Evolutionary conservation across 2,113 vertebrate species (phyloP), one percentile per base, ranked within the genome.

Genomic region (Alosa alosa): DNA sequence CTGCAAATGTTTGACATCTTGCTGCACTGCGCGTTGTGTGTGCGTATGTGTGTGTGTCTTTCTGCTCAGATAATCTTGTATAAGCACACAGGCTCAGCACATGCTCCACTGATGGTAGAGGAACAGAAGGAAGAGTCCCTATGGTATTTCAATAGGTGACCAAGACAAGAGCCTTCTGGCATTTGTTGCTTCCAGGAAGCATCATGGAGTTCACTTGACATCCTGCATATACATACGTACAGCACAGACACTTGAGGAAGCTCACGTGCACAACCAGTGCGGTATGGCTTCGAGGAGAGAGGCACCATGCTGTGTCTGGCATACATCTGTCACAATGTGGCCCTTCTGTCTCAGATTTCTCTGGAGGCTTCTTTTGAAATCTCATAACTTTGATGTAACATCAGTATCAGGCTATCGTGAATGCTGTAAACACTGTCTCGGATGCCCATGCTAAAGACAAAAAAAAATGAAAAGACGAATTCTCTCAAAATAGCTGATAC

Each of bases 251-350:
- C 64, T 72, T 72, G n/a, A 31, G 9, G 31, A 85, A 68, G 84
- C 81, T 78, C 84, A 78, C 36, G 25, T 81, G 36, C 20, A 47
- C 57, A 13, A 18, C 82, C 50, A 36, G 49, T 1, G 11, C 52
- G 5, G 46, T 49, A 39, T 82, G 64, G 64, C 60, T 57, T 39
- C 31, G 41, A 68, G 81, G 44, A 45, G 81, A 31, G 55, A 44
- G 60, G 85, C 25, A 55, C 36, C 45, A 47, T 86, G 45, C 60
- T 11, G 60, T 72, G 64, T 78, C 13, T 44, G 57, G 49, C 81
- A 72, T 60, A 68, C 81, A 81, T 86, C 72, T 84, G 81, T 82
- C 55, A 83, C 64, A 86, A 49, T 17, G 49, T 75, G 39, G 17
- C 55, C 60, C 31, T 15, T 68, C 68, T 15, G 47, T 82, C 3